phyloP scores from a whole-genome alignment of 2,113 vertebrate genomes.

The cattle (Bos taurus) region ARS-UCD2.0 NC_037357.1:96152501-96153000 shows the following conservation, averaged over 20 bases:
- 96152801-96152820: neutral
- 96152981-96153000: neutral
- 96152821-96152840: neutral
- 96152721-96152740: neutral
- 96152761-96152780: neutral
- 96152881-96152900: neutral
- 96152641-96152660: neutral
- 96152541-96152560: neutral
- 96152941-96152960: neutral
- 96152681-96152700: neutral
- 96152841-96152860: neutral
- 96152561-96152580: neutral
- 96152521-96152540: constrained; percentile 1
- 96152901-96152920: neutral
- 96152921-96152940: neutral
- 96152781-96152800: neutral
- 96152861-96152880: neutral
- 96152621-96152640: neutral
- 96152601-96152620: neutral
- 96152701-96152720: neutral
- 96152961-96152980: neutral
- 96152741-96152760: neutral
- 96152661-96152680: neutral
- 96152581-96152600: neutral
- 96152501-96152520: neutral